A percentile compares a stretch with the other conserved stretches of the same genome.
Conservation (phyloP, 2,113 vertebrate genomes). For the Pygoscelis adeliae region DNA sequence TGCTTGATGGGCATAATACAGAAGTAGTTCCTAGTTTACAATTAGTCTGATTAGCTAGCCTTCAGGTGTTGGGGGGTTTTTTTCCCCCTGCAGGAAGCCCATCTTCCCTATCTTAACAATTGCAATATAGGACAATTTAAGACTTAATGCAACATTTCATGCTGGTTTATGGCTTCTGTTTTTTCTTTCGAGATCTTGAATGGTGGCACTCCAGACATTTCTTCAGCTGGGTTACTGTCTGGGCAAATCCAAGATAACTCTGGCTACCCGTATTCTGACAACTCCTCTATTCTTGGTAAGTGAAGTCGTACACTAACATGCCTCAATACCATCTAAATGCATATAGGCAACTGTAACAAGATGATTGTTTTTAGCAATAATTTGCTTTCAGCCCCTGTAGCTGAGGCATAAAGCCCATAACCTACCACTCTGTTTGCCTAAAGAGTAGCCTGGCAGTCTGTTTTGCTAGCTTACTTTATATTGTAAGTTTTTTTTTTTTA, state of each 20-base stretch:
- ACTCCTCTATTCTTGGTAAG: constrained; percentile 95
- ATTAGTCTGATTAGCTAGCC: neutral
- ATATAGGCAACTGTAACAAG: accelerated
- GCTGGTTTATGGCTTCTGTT: neutral
- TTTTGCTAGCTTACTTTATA: neutral
- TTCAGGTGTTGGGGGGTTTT: neutral
- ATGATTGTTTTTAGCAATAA: neutral
- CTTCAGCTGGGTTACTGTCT: constrained; percentile 84
- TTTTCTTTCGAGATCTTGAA: constrained; percentile 86
- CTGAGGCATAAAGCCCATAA: neutral
- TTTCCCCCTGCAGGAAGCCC: neutral
- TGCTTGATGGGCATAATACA: neutral
- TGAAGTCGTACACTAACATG: neutral
- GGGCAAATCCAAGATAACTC: constrained; percentile 90
- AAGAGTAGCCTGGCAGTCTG: neutral
- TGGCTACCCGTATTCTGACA: constrained; percentile 92
- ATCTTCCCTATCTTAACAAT: neutral
- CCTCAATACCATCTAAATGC: neutral
- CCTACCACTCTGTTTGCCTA: neutral
- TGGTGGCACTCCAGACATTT: constrained; percentile 91
- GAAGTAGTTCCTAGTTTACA: neutral
- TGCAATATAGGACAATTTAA: neutral
- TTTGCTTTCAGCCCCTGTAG: neutral
- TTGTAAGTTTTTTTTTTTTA: neutral
- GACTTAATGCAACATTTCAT: neutral